Evolutionary conservation across 2,113 vertebrate genomes (phyloP), one percentile per base, ranked within the genome.

Genomic region (Seriola rivoliana): DNA sequence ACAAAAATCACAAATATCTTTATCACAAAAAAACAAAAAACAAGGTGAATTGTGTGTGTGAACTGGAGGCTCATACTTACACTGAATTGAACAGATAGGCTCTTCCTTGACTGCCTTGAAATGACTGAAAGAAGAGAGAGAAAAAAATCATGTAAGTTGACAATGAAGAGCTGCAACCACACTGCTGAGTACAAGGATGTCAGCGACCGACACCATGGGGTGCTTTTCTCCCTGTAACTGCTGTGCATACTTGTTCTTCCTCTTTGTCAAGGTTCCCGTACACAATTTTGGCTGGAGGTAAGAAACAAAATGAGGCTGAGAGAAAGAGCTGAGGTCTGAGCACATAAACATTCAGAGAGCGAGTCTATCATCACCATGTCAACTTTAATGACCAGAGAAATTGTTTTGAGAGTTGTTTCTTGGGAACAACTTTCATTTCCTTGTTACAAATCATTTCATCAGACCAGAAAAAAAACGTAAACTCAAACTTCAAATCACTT

Each of bases 81-180:
- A 99, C 98, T 46, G 98, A 98, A 83, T 99, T 99, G 92, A 99
- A 99, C 96, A 99, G 97, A 94, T 99, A 99, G 93, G 98, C 98
- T 95, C 98, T 95, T 84, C 98, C 98, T 94, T 99, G 98, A 89
- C 98, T 99, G 83, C 98, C 98, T 95, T 99, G 98, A 94, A 99
- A 99, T 89, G 98, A 99, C 98, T 99, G 95, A 57, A 95, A 92
- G 48, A 62, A 92, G 71, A 66, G 59, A 50, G 13, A 65, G 42
- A 93, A 81, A 25, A 63, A 32, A 29, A 60, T 21, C 4, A 75
- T 32, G 77, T 86, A 8, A 90, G 81, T 82, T 48, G 42, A 69
- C 59, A 54, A 50, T 23, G 60, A 74, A 70, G 32, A 73, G 63
- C 73, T 42, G 29, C 46, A 50, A 50, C 32, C 29, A 62, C 21